phyloP scores from a whole-genome alignment of 2,888 invertebrate genomes.

The Seladonia tumulorum region DNA sequence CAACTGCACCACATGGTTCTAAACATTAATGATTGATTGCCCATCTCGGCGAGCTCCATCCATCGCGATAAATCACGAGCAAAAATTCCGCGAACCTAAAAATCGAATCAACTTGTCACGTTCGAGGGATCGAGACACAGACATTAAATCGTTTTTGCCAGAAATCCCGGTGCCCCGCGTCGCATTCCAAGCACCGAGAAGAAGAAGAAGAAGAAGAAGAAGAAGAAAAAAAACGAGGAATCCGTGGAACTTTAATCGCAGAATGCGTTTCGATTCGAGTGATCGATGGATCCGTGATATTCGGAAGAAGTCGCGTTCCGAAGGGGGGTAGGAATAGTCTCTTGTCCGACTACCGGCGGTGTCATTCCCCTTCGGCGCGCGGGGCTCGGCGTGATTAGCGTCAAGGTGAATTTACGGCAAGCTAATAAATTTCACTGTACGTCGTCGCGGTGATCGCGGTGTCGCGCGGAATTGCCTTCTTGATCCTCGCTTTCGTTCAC shows the following conservation, averaged over 20 bases:
- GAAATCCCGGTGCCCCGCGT: not conserved
- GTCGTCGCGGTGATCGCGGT: constrained; percentile 20
- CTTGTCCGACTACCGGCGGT: not conserved
- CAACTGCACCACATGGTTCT: not conserved
- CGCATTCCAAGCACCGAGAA: not conserved
- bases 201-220: too few relatives aligned
- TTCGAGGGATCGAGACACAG: not conserved
- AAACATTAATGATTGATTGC: not conserved
- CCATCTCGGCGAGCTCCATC: not conserved
- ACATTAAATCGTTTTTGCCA: not conserved
- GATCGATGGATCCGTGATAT: constrained; percentile 1
- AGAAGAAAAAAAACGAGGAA: not conserved
- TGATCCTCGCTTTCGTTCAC: constrained; percentile 23
- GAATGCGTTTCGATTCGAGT: not conserved
- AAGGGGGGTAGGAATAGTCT: not conserved
- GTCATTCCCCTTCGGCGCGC: constrained; percentile 7
- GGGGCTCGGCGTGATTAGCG: constrained; percentile 31
- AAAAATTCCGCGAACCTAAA: not conserved
- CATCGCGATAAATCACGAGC: not conserved
- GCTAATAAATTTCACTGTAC: constrained; percentile 42
- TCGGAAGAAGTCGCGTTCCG: not conserved
- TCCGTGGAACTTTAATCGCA: not conserved
- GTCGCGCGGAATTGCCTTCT: constrained; percentile 21
- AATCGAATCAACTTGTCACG: not conserved
- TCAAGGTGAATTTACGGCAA: constrained; percentile 41